Evolutionary conservation across 2,797 vertebrate genomes (phyloP), one percentile per base, ranked within the genome.

Genomic region (Acanthopagrus latus): DNA sequence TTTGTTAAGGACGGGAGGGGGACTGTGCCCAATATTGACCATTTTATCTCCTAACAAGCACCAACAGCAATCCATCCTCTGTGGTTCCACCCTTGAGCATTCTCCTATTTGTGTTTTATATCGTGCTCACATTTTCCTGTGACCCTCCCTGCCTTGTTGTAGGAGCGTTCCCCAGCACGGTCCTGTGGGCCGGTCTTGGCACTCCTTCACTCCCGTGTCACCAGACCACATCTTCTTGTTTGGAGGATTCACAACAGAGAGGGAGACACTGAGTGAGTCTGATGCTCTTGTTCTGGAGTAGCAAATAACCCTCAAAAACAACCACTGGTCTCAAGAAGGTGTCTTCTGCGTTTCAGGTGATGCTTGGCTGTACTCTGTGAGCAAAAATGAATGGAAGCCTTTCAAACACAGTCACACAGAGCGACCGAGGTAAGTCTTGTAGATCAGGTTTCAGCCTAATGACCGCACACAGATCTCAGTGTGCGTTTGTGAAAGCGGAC

Each of bases 161-260:
- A 96, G 96, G 92, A 92, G 89, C 5, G 89, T 94, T 64, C 94
- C 95, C 1, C 97, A 97, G 90, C 48, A 93, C 0, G 96, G 96
- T 77, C 98, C 98, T 0, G 91, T 96, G 0, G 98, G 98, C 47
- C 95, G 98, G 0, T 99, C 98, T 0, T 99, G 98, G 98, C 98
- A 99, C 80, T 97, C 98, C 44, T 89, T 99, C 29, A 96, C 95
- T 0, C 96, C 97, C 0, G 96, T 98, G 33, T 99, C 98, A 69
- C 87, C 95, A 0, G 96, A 98, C 76, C 96, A 97, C 86, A 97
- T 99, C 92, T 99, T 99, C 89, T 94, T 99, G 70, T 99, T 99
- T 0, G 98, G 98, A 59, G 98, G 98, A 25, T 99, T 99, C 94
- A 99, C 98, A 82, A 99, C 98, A 0, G 96, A 97, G 66, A 96